These are phyloP conservation scores for Patella ulyssiponensis DNA, from an alignment of 2,888 invertebrate genomes.

Conservation along the genomic window DNA sequence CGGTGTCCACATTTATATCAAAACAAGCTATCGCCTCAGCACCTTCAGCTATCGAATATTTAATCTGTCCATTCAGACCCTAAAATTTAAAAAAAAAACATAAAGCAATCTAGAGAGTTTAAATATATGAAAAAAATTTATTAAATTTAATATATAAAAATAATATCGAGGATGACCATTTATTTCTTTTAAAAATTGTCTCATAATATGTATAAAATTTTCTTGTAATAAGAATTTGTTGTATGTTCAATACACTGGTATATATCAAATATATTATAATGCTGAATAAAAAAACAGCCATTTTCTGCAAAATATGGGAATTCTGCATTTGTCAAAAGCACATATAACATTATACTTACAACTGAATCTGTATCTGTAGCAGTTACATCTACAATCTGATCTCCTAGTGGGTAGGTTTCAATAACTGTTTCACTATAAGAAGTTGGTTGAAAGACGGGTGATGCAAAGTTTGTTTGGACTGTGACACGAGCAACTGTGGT, in stretches of 20 bases:
- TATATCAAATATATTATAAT: too few species aligned
- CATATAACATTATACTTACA: conserved; percentile 38
- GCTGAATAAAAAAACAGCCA: too few species aligned
- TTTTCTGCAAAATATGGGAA: too few species aligned
- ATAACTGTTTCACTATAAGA: conserved; percentile 51
- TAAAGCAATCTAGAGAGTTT: too few species aligned
- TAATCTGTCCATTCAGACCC: background rate
- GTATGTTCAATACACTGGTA: too few species aligned
- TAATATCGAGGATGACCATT: too few species aligned
- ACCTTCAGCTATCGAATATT: conserved; percentile 24
- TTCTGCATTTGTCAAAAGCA: background rate
- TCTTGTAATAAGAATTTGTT: too few species aligned
- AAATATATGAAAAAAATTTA: too few species aligned
- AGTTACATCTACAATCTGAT: conserved; percentile 43
- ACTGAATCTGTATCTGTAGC: conserved; percentile 59
- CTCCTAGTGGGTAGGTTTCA: conserved; percentile 52
- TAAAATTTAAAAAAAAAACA: too few species aligned
- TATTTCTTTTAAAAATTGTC: too few species aligned
- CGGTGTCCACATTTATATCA: conserved; percentile 50
- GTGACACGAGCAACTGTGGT: conserved; percentile 51
- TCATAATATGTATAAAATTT: too few species aligned
- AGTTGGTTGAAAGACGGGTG: conserved; percentile 44
- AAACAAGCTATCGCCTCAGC: conserved; percentile 45
- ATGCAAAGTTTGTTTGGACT: conserved; percentile 50
- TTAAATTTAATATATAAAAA: too few species aligned